Evolutionary conservation across 2,113 vertebrate genomes (phyloP).

Genomic region (Ia io): DNA sequence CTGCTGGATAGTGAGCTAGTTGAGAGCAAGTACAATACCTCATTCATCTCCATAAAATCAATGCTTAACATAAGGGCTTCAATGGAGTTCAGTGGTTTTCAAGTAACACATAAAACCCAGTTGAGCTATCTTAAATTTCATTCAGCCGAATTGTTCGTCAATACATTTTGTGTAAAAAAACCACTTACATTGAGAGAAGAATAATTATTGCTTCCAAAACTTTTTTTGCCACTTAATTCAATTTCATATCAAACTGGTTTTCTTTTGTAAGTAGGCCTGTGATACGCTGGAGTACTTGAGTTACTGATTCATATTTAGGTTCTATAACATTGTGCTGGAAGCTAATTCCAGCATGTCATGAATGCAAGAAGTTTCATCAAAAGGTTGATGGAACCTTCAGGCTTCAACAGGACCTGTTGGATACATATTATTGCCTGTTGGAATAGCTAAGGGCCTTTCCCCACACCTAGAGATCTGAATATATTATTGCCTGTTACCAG

Average conservation of each 20-base stretch:
- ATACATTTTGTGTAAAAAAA: neutral
- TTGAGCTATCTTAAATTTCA: neutral
- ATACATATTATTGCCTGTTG: too few relatives aligned
- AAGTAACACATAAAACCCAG: neutral
- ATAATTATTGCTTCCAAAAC: neutral
- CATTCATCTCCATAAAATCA: neutral
- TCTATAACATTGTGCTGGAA: neutral
- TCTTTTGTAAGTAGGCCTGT: neutral
- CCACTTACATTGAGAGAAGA: neutral
- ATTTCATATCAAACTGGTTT: neutral
- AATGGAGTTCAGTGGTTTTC: neutral
- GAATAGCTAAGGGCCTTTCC: too few relatives aligned
- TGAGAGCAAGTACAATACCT: neutral
- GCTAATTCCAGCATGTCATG: too few relatives aligned
- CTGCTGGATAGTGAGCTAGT: neutral
- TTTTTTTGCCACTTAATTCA: neutral
- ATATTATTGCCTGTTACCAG: too few relatives aligned
- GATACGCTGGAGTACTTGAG: neutral
- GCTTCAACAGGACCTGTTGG: too few relatives aligned
- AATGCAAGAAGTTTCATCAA: too few relatives aligned
- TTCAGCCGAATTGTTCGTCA: neutral
- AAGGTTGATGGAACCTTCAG: too few relatives aligned
- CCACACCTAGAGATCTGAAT: too few relatives aligned
- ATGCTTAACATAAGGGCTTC: neutral
- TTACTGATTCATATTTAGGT: neutral